A percentile compares a stretch with the other conserved stretches of the same genome.
These are phyloP conservation scores for Manis crassicaudata DNA, from an alignment of 2,797 vertebrate genomes.

Conservation along the genomic window DNA sequence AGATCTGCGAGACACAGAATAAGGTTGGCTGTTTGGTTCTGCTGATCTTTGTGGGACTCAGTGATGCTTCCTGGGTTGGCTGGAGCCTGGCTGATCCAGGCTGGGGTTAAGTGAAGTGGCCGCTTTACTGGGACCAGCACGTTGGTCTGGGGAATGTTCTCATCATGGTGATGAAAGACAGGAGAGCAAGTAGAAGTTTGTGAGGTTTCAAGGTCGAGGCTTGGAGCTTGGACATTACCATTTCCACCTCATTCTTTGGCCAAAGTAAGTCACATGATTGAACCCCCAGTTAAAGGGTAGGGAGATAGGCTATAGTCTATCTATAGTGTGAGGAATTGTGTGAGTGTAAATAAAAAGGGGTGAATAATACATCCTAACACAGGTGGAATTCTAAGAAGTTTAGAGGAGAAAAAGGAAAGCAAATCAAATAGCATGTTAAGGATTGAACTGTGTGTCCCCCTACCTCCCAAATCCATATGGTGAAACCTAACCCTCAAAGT, in stretches of 20 bases:
- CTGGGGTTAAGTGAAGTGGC: neutral
- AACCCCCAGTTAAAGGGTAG: neutral
- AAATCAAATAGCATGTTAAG: neutral
- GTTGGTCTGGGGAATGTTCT: neutral
- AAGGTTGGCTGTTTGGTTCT: neutral
- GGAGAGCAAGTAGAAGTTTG: neutral
- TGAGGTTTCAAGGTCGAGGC: neutral
- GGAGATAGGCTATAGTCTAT: too few species aligned
- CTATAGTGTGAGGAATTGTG: neutral
- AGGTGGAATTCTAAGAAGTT: neutral
- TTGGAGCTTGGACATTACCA: neutral
- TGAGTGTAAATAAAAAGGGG: neutral
- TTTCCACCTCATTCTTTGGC: neutral
- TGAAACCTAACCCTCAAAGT: neutral
- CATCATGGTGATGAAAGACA: neutral
- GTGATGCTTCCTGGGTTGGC: neutral
- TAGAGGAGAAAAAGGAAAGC: neutral
- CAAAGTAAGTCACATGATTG: neutral
- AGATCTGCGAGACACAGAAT: neutral
- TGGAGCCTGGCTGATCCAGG: neutral
- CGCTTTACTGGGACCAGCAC: neutral
- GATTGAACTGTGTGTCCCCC: neutral
- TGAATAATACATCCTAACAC: neutral
- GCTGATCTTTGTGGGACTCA: neutral
- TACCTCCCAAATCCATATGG: neutral